phyloP scores from a whole-genome alignment of 2,888 invertebrate genomes.

The Lithodes maja region DNA sequence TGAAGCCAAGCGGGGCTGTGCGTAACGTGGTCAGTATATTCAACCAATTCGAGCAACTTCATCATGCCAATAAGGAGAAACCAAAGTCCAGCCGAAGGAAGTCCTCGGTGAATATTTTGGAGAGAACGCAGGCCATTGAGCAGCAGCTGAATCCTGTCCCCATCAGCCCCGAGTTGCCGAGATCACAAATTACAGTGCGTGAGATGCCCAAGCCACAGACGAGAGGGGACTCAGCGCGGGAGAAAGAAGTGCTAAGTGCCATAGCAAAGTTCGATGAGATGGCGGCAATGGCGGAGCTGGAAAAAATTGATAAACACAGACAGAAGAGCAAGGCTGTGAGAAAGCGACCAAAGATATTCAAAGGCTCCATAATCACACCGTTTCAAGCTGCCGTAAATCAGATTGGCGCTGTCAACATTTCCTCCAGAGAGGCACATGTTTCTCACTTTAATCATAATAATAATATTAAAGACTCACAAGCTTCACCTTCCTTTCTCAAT shows the following conservation, averaged over 20 bases:
- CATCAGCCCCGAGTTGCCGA: slow-evolving; percentile 45
- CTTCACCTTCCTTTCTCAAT: neutral
- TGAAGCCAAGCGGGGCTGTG: slow-evolving; percentile 68
- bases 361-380: neutral
- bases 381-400: slow-evolving; percentile 2
- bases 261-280: slow-evolving; percentile 70
- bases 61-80: slow-evolving; percentile 50
- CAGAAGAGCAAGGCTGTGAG: slow-evolving; percentile 34
- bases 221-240: slow-evolving; percentile 34
- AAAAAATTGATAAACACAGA: slow-evolving; percentile 54
- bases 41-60: slow-evolving; percentile 62
- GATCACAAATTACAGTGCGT: neutral
- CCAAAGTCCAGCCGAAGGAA: slow-evolving; percentile 33
- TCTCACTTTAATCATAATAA: neutral
- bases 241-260: slow-evolving; percentile 64
- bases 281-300: slow-evolving; percentile 69
- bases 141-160: slow-evolving; percentile 31
- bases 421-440: neutral
- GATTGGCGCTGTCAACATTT: neutral
- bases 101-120: slow-evolving; percentile 37
- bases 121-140: slow-evolving; percentile 44
- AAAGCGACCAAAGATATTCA: slow-evolving; percentile 29
- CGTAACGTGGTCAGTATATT: slow-evolving; percentile 65
- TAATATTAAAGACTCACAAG: neutral
- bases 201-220: slow-evolving; percentile 21